Base-by-base conservation (phyloP, 2,888 invertebrate genomes). In the Epistrophe grossulariae region DNA sequence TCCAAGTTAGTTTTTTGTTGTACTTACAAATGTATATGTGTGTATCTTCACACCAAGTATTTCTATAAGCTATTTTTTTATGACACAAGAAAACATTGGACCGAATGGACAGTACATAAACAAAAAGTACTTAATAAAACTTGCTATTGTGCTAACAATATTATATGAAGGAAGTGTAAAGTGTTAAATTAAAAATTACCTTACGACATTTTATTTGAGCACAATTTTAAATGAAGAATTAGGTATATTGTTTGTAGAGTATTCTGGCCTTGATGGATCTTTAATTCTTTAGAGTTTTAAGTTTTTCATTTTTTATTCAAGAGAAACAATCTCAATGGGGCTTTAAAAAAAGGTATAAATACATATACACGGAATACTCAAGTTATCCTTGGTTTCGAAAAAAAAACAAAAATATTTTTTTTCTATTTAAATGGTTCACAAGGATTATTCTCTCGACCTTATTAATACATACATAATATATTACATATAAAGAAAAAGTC, bases 31-130 rank as follows among this genome's bases (percentile, higher is more conserved):
- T n/a, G n/a, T 9, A 15, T 48, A 13, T 17, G 2, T 35, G 13
- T 48, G 7, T 55, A n/a, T 24, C 8, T 55, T 24, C n/a, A 40
- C n/a, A 17, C 10, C 1, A 66, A 64, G 45, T 64, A 15, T 48
- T 11, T 28, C 11, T 31, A 17, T 45, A 31, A 48, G 45, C n/a
- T 11, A 24, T 64, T 64, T 43, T 64, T 15, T 45, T 55, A 70
- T 55, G 50, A 8, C 38, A 55, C 38, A 55, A 55, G n/a, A 52
- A 70, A 70, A 70, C 24, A 7, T 55, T 70, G 15, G 17, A 40
- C 55, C 11, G 24, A 70, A 40, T 70, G 52, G 55, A 70, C 70
- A 55, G 52, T 40, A n/a, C 8, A 38, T 45, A 15, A 43, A 43
- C 13, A 40, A 8, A 40, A 40, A 31, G 64, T 45, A n/a, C n/a